phyloP scores from a whole-genome alignment of 2,113 vertebrate species.

The Loxodonta africana region DNA sequence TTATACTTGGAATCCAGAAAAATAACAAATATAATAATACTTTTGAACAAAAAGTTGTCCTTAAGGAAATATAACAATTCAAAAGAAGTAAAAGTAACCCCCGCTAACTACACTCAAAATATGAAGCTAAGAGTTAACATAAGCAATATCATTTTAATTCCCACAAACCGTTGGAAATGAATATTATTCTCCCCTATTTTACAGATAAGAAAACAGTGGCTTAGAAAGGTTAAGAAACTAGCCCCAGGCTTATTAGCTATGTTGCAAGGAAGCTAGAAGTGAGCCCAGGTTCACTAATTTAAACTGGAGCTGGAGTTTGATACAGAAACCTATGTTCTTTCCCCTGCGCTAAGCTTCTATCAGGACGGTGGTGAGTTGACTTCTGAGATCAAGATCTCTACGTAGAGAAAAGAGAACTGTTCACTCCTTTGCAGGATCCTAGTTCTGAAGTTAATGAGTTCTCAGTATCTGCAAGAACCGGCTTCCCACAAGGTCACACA shows the following conservation, averaged over 20 bases:
- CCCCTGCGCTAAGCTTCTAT: slow-evolving; percentile 7
- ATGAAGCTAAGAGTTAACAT: neutral
- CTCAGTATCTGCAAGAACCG: slow-evolving; percentile 29
- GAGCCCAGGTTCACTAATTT: slow-evolving; percentile 54
- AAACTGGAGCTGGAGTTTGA: neutral
- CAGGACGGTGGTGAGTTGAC: slow-evolving; percentile 9
- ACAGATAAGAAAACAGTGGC: neutral
- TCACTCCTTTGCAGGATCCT: slow-evolving; percentile 21
- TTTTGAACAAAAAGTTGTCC: neutral
- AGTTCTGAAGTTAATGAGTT: slow-evolving; percentile 63
- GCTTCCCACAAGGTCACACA: slow-evolving; percentile 61
- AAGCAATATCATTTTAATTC: slow-evolving; percentile 38
- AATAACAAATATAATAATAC: neutral
- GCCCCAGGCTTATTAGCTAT: neutral
- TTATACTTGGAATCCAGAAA: neutral
- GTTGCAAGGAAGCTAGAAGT: neutral
- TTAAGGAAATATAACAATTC: neutral
- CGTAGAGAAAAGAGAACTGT: slow-evolving; percentile 1
- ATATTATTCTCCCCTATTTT: neutral
- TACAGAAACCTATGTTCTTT: slow-evolving; percentile 40
- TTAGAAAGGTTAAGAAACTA: neutral
- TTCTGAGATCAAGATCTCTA: slow-evolving; percentile 63
- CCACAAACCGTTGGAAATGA: neutral
- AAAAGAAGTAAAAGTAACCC: neutral
- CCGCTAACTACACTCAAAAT: neutral